Percentiles rank a stretch among this genome's conserved stretches.
Evolutionary conservation across 2,797 vertebrate species (phyloP).

Genomic region (Alauda arvensis): DNA sequence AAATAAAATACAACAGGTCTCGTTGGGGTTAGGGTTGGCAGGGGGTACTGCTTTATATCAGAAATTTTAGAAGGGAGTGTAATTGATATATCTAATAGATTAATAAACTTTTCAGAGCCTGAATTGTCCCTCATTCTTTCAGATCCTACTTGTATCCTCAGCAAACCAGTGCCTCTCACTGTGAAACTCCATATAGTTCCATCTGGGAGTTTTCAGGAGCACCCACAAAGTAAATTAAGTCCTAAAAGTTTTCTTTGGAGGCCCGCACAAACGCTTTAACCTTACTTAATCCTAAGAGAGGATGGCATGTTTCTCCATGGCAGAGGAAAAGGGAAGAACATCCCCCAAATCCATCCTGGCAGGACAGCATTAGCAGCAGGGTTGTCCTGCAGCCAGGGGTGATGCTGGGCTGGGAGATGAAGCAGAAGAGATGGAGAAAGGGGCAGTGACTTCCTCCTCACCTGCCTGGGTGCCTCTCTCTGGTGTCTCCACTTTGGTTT

Average conservation of each 20-base stretch:
- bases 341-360: not conserved
- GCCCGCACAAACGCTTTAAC: not conserved
- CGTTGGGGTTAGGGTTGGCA: not conserved
- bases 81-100: not conserved
- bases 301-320: no score
- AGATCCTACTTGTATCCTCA: not conserved
- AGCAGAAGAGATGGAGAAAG: not conserved
- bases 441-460: not conserved
- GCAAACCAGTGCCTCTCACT: not conserved
- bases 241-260: not conserved
- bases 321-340: not conserved
- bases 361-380: fast-evolving
- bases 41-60: not conserved
- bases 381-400: not conserved
- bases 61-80: not conserved
- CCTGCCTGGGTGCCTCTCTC: not conserved
- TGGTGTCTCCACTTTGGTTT: not conserved
- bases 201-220: not conserved
- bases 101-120: not conserved
- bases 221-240: not conserved
- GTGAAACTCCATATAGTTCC: not conserved
- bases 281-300: not conserved
- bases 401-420: not conserved
- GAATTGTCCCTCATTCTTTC: not conserved
- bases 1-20: not conserved